Evolutionary conservation across 1,140 invertebrate species (phyloP), one percentile per base, ranked within the genome.

Genomic region (Scaptomyza graminum): DNA sequence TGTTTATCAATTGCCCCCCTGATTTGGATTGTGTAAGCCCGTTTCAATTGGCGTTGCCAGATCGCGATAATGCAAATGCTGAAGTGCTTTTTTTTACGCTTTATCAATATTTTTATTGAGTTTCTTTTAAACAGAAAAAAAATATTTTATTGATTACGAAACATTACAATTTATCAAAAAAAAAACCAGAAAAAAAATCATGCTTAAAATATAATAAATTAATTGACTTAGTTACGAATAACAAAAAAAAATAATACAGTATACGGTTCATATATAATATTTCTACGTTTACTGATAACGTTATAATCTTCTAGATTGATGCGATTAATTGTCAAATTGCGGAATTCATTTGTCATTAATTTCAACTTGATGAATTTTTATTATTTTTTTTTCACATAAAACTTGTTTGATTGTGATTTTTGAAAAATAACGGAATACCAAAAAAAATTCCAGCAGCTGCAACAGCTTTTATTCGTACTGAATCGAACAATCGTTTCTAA

Each of bases 21-120:
- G n/a, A n/a, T 63, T 50, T 59, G 47, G 39, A 47, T 68, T 71
- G 68, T 71, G 28, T 46, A 54, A 56, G 37, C 62, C 18, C 54
- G 34, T 31, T 49, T 47, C 31, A 5, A 9, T 34, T 37, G 41
- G 55, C 16, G 76, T 79, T 79, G 76, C 76, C 77, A 75, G 76
- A 79, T 31, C 37, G 57, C n/a, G 5, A 7, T 13, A 3, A 13
- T 22, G 59, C 39, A n/a, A 39, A 55, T 31, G 49, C 47, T 63
- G 37, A 7, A 51, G 50, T 63, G n/a, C n/a, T n/a, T 61, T 41
- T 51, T 51, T 39, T 28, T 13, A 0, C n/a, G n/a, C 28, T 22
- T 59, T 68, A 73, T 73, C 52, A 73, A 52, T 39, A 54, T 31
- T 5, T 18, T 43, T 52, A 31, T 22, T 6, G 49, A 28, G 22